These are phyloP conservation scores for Tautogolabrus adspersus DNA, from an alignment of 2,113 vertebrate species.

Conservation along the genomic window DNA sequence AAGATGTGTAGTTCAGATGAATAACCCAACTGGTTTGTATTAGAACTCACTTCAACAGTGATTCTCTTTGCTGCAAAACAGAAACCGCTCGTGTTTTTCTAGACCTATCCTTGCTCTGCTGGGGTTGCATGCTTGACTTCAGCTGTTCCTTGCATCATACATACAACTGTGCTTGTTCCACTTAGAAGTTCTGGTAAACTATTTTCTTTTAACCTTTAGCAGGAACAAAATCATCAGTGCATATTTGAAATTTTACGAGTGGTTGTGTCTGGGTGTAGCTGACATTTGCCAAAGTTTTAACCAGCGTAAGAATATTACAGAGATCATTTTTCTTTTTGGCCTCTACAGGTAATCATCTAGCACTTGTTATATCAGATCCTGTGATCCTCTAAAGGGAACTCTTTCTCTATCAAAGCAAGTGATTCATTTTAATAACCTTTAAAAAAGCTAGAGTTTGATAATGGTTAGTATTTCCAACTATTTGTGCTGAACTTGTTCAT, in stretches of 20 bases:
- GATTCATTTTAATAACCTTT: too few relatives aligned
- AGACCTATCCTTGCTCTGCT: constrained; percentile 20
- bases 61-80: neutral
- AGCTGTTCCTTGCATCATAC: constrained; percentile 23
- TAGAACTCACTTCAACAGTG: constrained; percentile 2
- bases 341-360: too few relatives aligned
- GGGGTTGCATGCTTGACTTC: constrained; percentile 11
- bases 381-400: too few relatives aligned
- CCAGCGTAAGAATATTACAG: neutral
- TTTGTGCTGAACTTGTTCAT: too few relatives aligned
- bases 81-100: neutral
- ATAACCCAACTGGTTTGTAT: constrained; percentile 11
- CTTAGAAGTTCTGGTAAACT: constrained; percentile 6
- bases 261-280: constrained; percentile 23
- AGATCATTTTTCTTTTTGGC: neutral
- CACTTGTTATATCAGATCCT: too few relatives aligned
- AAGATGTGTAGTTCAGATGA: constrained; percentile 17
- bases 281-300: neutral
- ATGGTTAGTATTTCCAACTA: too few relatives aligned
- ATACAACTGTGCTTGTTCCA: neutral
- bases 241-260: constrained; percentile 25
- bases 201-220: constrained; percentile 20
- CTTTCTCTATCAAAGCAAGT: too few relatives aligned
- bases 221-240: constrained; percentile 20
- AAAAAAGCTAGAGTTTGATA: too few relatives aligned